Evolutionary conservation across 2,113 vertebrate species (phyloP).

Genomic region (Taxidea taxus): DNA sequence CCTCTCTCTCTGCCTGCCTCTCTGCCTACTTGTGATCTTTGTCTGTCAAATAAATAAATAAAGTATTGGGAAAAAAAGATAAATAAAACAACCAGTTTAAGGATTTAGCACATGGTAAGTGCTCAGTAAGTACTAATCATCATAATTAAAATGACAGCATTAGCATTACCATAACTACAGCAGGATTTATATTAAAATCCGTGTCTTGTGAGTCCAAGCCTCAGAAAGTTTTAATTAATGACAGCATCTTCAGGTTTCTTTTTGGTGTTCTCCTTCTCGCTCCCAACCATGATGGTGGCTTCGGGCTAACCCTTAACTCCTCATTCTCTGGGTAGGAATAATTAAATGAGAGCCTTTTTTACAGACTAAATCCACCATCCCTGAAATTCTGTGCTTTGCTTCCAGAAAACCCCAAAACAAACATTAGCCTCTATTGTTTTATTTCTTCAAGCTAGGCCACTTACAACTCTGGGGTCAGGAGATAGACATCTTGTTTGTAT

Average conservation of each 20-base stretch:
- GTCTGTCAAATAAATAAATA: too few relatives aligned
- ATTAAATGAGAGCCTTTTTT: conserved; percentile 5
- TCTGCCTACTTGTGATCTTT: too few relatives aligned
- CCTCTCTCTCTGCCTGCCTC: too few relatives aligned
- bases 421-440: not conserved
- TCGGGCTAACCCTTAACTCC: not conserved
- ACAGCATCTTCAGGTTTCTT: not conserved
- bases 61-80: too few relatives aligned
- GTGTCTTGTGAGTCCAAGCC: not conserved
- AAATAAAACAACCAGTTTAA: not conserved
- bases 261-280: not conserved
- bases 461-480: conserved; percentile 30
- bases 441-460: conserved; percentile 33
- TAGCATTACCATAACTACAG: not conserved
- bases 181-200: not conserved
- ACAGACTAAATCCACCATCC: not conserved
- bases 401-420: conserved; percentile 25
- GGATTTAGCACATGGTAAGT: not conserved
- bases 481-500: conserved; percentile 59
- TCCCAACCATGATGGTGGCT: not conserved
- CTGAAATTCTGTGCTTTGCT: conserved; percentile 12
- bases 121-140: not conserved
- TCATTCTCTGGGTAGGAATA: not conserved
- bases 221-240: not conserved
- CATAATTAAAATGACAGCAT: not conserved